Evolutionary conservation across 2,888 invertebrate genomes (phyloP), one percentile per base, ranked within the genome.

Genomic region (Synanthedon andrenaeformis): DNA sequence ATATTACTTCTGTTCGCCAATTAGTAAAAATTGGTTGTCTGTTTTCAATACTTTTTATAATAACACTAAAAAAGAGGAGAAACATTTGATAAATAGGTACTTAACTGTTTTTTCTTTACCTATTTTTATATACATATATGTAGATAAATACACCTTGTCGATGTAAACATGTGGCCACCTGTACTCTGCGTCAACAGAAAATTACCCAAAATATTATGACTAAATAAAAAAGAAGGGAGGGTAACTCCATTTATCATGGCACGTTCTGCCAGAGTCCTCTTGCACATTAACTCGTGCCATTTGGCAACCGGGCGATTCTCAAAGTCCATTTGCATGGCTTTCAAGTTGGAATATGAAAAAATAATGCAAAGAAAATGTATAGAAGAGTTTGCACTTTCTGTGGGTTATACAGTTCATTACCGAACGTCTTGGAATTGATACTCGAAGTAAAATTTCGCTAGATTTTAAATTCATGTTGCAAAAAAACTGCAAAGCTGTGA

Each of bases 221-320:
- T 28, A 41, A 51, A 51, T 51, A 51, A 52, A 52, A 52, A 42
- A 6, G 42, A n/a, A 52, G 41, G 35, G 35, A 42, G 52, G 52
- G 42, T 17, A 42, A 41, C 8, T 53, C 55, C 60, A 62, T 62
- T 60, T 59, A 62, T 62, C 62, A 62, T 52, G 45, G 41, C 52
- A 41, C 51, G 52, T 55, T 57, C 28, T 54, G 54, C 54, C 54
- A 51, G 50, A 51, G 56, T 53, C 53, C 50, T 54, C 48, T 53
- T 52, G 49, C 53, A 58, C 60, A 60, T 62, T 62, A 62, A 59
- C 59, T 60, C 55, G 51, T 57, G 58, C 59, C 60, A 62, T 62
- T 62, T 62, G 62, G 62, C 62, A 62, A 53, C 55, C 51, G 42
- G 53, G 45, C 53, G 51, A 52, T 49, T 53, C 59, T 55, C 54